A percentile compares a stretch with the other conserved stretches of the same genome.
Conservation (phyloP, 2,797 vertebrate genomes). For the Gymnocypris eckloni region DNA sequence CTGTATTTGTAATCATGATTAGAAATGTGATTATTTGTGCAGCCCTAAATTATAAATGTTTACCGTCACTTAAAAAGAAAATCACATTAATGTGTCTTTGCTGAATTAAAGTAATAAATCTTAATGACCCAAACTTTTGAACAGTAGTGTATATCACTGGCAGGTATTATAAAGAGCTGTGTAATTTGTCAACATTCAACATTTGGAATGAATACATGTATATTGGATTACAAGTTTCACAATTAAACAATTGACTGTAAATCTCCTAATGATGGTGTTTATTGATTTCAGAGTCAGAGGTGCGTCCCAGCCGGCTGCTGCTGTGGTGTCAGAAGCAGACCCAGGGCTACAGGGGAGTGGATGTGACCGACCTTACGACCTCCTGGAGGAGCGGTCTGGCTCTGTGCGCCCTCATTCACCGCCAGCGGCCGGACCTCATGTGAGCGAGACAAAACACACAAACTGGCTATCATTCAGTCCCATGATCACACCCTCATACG, state of each 20-base stretch:
- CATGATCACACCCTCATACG: not conserved
- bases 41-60: no score
- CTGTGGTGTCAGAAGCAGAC: slow-evolving; percentile 96
- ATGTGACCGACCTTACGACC: slow-evolving; percentile 84
- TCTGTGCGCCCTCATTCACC: slow-evolving; percentile 92
- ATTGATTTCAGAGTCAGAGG: slow-evolving; percentile 83
- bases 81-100: not conserved
- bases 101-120: not conserved
- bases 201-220: not conserved
- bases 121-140: no score
- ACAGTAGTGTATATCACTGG: no score
- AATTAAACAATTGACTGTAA: not conserved
- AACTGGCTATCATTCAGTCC: not conserved
- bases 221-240: not conserved
- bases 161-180: not conserved
- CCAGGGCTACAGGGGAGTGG: slow-evolving; percentile 86
- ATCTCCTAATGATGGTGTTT: not conserved
- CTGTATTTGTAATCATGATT: no score
- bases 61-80: not conserved
- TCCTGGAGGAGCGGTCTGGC: slow-evolving; percentile 95
- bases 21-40: no score
- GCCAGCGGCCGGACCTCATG: slow-evolving; percentile 92
- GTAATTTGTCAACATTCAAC: not conserved
- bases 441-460: slow-evolving; percentile 69
- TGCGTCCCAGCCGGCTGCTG: slow-evolving; percentile 87